Conservation (phyloP, 2,888 invertebrate genomes). For the Amorpha juglandis region DNA sequence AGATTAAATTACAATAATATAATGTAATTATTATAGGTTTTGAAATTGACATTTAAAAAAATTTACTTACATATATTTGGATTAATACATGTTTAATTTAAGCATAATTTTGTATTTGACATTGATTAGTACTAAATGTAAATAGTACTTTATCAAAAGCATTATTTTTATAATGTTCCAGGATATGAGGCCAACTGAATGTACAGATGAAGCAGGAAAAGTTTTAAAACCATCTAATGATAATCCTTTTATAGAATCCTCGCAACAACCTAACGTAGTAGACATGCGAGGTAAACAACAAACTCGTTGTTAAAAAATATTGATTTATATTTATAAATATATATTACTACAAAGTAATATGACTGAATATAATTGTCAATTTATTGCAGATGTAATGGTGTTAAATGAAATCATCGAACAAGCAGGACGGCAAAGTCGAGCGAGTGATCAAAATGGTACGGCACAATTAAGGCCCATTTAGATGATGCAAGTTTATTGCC, state of each 20-base stretch:
- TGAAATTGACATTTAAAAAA: too few relatives aligned
- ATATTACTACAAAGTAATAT: neutral
- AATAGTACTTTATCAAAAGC: neutral
- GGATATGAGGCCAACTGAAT: constrained; percentile 91
- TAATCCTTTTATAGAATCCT: constrained; percentile 96
- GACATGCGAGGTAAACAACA: constrained; percentile 93
- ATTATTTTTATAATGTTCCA: constrained; percentile 56
- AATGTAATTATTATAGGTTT: too few relatives aligned
- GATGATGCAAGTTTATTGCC: too few relatives aligned
- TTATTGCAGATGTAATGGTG: constrained; percentile 95
- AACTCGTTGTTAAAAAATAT: neutral
- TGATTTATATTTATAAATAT: neutral
- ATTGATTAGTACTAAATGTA: neutral
- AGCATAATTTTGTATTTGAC: too few relatives aligned
- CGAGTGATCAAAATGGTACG: constrained; percentile 95
- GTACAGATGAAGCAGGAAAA: constrained; percentile 91
- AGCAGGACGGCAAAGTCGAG: constrained; percentile 94
- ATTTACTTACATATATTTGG: too few relatives aligned
- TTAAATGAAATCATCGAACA: constrained; percentile 98
- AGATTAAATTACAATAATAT: too few relatives aligned
- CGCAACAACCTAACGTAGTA: constrained; percentile 94
- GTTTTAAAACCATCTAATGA: constrained; percentile 90
- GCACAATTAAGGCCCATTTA: too few relatives aligned
- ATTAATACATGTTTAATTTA: too few relatives aligned
- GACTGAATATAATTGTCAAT: neutral